A percentile compares a stretch with the other conserved stretches of the same genome.
Conservation (phyloP, 2,113 vertebrate genomes). For the Carollia perspicillata region DNA sequence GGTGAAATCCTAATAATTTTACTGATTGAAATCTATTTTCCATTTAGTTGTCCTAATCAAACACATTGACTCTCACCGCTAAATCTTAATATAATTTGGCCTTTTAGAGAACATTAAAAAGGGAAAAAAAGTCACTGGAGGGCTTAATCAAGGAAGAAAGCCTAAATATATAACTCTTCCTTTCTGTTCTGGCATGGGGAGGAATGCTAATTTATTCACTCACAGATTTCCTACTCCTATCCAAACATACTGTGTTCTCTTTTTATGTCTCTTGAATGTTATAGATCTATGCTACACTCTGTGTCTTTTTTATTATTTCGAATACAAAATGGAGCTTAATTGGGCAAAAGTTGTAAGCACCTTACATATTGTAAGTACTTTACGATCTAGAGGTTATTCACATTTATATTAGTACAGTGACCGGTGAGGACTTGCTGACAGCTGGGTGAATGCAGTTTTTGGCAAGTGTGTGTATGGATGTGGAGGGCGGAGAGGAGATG, state of each 20-base stretch:
- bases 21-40: constrained; percentile 69
- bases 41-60: constrained; percentile 71
- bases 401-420: background rate
- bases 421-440: background rate
- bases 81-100: constrained; percentile 64
- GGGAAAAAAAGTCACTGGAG: constrained; percentile 18
- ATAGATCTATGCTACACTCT: background rate
- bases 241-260: background rate
- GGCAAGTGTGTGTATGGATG: background rate
- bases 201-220: constrained; percentile 47
- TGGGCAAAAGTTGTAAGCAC: background rate
- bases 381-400: background rate
- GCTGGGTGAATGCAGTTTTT: constrained; percentile 6
- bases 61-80: constrained; percentile 48
- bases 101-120: constrained; percentile 48
- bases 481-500: background rate
- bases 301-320: constrained; percentile 27
- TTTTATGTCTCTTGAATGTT: background rate
- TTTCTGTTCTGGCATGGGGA: constrained; percentile 1
- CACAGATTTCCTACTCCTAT: background rate
- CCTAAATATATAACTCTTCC: constrained; percentile 18
- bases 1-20: constrained; percentile 66
- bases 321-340: constrained; percentile 30
- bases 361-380: background rate
- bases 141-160: constrained; percentile 58